Evolutionary conservation across 1,140 invertebrate species (phyloP).

Genomic region (Nymphalis io): DNA sequence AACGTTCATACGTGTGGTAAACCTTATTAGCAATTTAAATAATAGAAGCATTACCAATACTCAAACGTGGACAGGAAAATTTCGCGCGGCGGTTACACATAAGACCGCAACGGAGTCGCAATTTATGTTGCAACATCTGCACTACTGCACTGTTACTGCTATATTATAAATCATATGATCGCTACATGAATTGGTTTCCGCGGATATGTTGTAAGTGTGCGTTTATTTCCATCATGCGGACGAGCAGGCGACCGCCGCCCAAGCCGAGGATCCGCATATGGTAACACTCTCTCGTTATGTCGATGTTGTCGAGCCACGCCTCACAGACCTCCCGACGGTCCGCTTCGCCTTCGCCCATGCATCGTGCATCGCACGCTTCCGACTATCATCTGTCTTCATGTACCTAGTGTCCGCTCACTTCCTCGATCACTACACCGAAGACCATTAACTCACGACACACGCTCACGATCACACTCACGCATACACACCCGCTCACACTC

Average conservation of each 20-base stretch:
- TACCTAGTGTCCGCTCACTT: constrained; percentile 5
- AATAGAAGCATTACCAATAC: constrained; percentile 15
- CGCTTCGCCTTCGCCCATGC: constrained; percentile 69
- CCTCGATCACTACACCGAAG: constrained; percentile 9
- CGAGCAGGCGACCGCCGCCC: constrained; percentile 88
- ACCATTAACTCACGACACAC: background rate
- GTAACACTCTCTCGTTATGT: constrained; percentile 83
- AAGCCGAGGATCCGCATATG: constrained; percentile 95
- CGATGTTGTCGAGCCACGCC: constrained; percentile 66
- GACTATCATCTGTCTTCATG: constrained; percentile 47
- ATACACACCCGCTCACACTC: constrained; percentile 7
- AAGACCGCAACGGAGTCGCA: constrained; percentile 17
- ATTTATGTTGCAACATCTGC: constrained; percentile 5
- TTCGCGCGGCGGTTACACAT: constrained; percentile 19
- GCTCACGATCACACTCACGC: background rate
- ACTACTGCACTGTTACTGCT: background rate
- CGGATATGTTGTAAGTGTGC: constrained; percentile 51
- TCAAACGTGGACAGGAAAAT: constrained; percentile 27
- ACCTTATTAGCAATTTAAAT: constrained; percentile 37
- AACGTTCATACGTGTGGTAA: constrained; percentile 24
- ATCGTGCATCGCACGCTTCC: constrained; percentile 76
- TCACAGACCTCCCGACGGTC: constrained; percentile 72
- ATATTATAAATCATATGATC: constrained; percentile 4
- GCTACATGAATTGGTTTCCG: constrained; percentile 18
- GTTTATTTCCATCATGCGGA: constrained; percentile 72